Evolutionary conservation across 1,140 invertebrate genomes (phyloP).

Genomic region (Brachionus rubens): DNA sequence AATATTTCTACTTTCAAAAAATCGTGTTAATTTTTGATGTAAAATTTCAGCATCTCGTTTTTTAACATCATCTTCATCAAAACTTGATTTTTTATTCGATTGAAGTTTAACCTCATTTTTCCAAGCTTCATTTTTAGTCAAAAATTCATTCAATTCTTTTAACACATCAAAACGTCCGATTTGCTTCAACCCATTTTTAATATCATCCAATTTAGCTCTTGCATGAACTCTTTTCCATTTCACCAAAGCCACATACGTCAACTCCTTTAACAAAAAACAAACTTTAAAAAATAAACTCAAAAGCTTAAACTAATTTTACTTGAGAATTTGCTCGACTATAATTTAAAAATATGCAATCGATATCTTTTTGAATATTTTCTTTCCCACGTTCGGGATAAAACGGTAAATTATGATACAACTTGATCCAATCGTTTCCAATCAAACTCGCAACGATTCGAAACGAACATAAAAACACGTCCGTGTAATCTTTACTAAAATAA

Average conservation of each 20-base stretch:
- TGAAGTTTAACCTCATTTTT: not conserved
- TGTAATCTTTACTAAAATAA: no score
- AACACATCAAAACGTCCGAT: constrained; percentile 51
- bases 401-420: constrained; percentile 53
- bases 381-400: constrained; percentile 54
- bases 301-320: not conserved
- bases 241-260: constrained; percentile 50
- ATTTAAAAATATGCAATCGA: constrained; percentile 52
- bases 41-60: constrained; percentile 18
- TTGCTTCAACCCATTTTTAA: constrained; percentile 50
- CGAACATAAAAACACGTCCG: no score
- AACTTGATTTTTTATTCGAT: constrained; percentile 12
- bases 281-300: constrained; percentile 47
- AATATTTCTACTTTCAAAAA: constrained; percentile 22
- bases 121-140: not conserved
- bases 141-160: constrained; percentile 47
- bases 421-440: constrained; percentile 54
- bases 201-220: constrained; percentile 52
- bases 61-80: not conserved
- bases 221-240: constrained; percentile 55
- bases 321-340: not conserved
- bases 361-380: constrained; percentile 52
- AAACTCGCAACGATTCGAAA: constrained; percentile 49
- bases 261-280: constrained; percentile 50
- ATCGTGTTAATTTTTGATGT: constrained; percentile 20